Evolutionary conservation across 2,113 vertebrate species (phyloP), one percentile per base, ranked within the genome.

Genomic region (Pygoscelis adeliae): DNA sequence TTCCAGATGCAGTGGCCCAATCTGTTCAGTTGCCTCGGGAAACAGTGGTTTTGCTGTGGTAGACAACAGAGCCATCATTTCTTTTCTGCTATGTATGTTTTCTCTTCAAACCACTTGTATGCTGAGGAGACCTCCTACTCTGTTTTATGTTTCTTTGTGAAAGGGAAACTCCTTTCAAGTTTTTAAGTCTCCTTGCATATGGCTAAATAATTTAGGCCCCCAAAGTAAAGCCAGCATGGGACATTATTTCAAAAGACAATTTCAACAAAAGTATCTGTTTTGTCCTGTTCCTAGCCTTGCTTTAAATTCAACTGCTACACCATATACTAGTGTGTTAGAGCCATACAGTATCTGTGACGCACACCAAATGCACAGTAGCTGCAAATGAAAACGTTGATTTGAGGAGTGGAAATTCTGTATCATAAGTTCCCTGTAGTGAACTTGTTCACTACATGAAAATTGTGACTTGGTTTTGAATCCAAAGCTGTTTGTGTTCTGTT

Each of bases 41-140:
- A 96, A 90, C 78, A 19, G 81, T 88, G 87, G 42, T 62, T 96
- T 95, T 93, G 84, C 87, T 90, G 84, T 4, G 1, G 71, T 42
- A 80, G 78, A 80, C 78, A 59, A 52, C 26, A 61, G 70, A 89
- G 50, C 71, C 7, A 5, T 87, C 11, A 13, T 53, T 94, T 91
- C 55, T 91, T 58, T 81, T 63, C 67, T 87, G 32, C 44, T 87
- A 1, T 0, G 0, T 87, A 10, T 69, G 9, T 77, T 91, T 82
- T 92, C 44, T 79, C 27, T 89, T 93, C 66, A 87, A 62, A 61
- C 44, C 13, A 20, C 50, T 73, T 46, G 19, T 52, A 13, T 30
- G 7, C 36, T 84, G 4, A 46, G 42, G 40, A 84, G 62, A 25
- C 10, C 14, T 42, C 55, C 44, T 88, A 22, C 36, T 83, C 62